Base-by-base conservation (phyloP, 2,888 invertebrate genomes). In the Agrochola circellaris region DNA sequence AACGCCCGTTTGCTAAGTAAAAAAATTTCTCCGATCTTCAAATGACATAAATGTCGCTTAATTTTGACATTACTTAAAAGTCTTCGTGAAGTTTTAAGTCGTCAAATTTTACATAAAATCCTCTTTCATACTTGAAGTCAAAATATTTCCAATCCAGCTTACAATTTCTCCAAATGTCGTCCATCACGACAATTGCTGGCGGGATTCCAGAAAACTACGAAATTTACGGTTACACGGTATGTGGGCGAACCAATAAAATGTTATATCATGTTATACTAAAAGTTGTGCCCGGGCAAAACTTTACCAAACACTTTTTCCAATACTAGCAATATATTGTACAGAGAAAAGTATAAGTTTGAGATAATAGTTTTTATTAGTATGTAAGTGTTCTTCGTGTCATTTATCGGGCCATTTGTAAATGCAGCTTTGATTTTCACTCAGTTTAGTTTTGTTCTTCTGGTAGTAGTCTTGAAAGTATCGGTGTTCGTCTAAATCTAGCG, bases 201-300 rank as follows among this genome's bases (percentile, higher is more conserved):
- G 51, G 11, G 6, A 48, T 54, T 60, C 84, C 82, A 73, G 62
- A 30, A 64, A 80, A 70, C 60, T 69, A 20, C 3, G 0, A 83
- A 72, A 56, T 69, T 83, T 45, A 60, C 15, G n/a, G 30, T 51
- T 70, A 73, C 66, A 67, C 62, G 23, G 30, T 73, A 54, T 73
- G 42, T 48, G n/a, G 54, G 42, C 15, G 56, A 75, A 38, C 26
- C 73, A 73, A 80, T 80, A 85, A 85, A 81, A 86, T 84, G 65
- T 81, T 71, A 68, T 48, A 26, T 17, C n/a, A 56, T 34, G 54
- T 56, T 68, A 56, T n/a, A 62, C 34, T 73, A 48, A 62, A 83
- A 76, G 51, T 73, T 58, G 23, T 23, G 54, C 7, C 23, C 34
- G 0, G 6, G 20, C 2, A 20, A 75, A 73, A 66, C 38, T 83